Evolutionary conservation across 2,888 invertebrate genomes (phyloP), one percentile per base, ranked within the genome.

Genomic region (Atherix ibis): DNA sequence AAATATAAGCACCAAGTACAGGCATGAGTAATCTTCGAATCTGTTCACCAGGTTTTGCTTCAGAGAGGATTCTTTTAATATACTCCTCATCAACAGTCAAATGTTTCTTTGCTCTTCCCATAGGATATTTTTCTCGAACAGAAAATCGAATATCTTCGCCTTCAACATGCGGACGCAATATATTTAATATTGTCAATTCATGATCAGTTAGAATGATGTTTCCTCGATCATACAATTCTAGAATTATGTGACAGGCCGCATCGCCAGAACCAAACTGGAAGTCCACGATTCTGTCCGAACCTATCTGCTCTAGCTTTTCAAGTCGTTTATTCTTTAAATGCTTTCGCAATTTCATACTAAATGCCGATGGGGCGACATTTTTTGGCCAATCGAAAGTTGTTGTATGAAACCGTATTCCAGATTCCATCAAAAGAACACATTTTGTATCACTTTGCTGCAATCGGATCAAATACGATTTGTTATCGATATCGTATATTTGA

Each of bases 351-450:
- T 98, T 99, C 97, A 98, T 98, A 42, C 89, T 84, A 55, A 97
- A 97, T 2, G 92, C 89, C 0, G 91, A 92, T 1, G 89, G 95
- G 5, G 83, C 84, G 26, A 78, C 71, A 69, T 91, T 92, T 64
- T 98, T 98, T 0, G 97, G 95, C 97, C 98, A 98, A 54, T 97
- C 95, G 63, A 89, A 98, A 25, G 73, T 80, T 9, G 98, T 98
- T 4, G 79, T 79, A 54, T 98, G 98, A 39, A 98, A 78, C 38
- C 95, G 68, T 46, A 76, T 82, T 0, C 94, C 98, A 0, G 95
- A 97, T 64, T 99, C 98, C 19, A 98, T 60, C 5, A 99, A 62
- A 18, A 98, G 63, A 8, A 94, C 73, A 33, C 70, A 70, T 64
- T 98, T 98, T 49, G 83, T 76, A 52, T 92, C 91, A 1, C 78